Conservation (phyloP, 2,888 invertebrate species). For the Rhodophaea formosa region DNA sequence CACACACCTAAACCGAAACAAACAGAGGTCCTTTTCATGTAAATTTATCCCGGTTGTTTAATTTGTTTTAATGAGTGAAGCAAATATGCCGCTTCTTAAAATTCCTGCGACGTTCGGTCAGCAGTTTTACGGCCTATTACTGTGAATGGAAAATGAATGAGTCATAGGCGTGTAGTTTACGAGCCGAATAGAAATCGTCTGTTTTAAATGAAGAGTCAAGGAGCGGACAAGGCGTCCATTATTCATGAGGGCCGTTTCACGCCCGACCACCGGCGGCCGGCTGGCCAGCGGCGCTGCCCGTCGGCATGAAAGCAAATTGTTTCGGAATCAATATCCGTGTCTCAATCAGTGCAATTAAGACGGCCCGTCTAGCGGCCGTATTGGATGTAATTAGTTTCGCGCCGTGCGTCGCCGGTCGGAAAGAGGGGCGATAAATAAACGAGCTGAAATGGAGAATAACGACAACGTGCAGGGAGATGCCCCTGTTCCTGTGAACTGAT, state of each 20-base stretch:
- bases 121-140: conserved; percentile 77
- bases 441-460: conserved; percentile 43
- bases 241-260: conserved; percentile 74
- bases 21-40: conserved; percentile 11
- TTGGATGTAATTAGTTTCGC: conserved; percentile 73
- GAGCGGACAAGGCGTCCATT: conserved; percentile 73
- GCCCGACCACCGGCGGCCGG: conserved; percentile 50
- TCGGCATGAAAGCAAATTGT: conserved; percentile 58
- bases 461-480: conserved; percentile 42
- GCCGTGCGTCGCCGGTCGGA: conserved; percentile 41
- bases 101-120: conserved; percentile 63
- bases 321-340: conserved; percentile 78
- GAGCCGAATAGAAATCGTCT: conserved; percentile 78
- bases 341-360: conserved; percentile 79
- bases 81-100: conserved; percentile 61
- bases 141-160: conserved; percentile 77
- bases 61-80: conserved; percentile 53
- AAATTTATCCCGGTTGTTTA: conserved; percentile 19
- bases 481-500: conserved; percentile 30
- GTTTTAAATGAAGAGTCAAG: conserved; percentile 78
- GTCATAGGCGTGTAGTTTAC: conserved; percentile 75
- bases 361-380: conserved; percentile 55
- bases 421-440: conserved; percentile 59
- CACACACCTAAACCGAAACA: conserved; percentile 12
- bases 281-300: conserved; percentile 26